A percentile compares a stretch with the other conserved stretches of the same genome.
These are phyloP conservation scores for Grammomys dolichurus DNA, from an alignment of 2,113 vertebrate species.

Conservation along the genomic window DNA sequence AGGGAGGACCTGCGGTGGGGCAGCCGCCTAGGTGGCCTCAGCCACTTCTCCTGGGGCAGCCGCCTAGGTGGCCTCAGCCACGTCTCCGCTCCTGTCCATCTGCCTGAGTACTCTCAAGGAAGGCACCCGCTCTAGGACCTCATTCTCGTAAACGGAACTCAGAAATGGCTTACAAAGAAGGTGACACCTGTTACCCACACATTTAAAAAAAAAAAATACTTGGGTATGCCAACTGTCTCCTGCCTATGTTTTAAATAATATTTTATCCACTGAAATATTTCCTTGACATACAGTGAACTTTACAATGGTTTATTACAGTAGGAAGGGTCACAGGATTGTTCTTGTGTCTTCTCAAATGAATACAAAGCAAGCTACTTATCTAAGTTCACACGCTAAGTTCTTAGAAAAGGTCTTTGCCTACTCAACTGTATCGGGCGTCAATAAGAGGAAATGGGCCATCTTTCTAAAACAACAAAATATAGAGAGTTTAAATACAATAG, in stretches of 20 bases:
- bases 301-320: background rate
- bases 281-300: constrained; percentile 18
- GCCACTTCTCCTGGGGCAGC: background rate
- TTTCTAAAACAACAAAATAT: constrained; percentile 31
- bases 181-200: background rate
- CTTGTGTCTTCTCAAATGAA: constrained; percentile 51
- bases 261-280: background rate
- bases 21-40: background rate
- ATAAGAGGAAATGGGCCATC: background rate
- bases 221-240: background rate
- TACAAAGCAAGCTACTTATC: background rate
- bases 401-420: background rate
- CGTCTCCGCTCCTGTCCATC: background rate
- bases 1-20: background rate
- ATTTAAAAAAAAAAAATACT: background rate
- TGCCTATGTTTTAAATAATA: background rate
- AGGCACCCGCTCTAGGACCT: background rate
- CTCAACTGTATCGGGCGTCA: background rate
- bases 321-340: background rate
- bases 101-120: background rate
- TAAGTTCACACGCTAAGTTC: constrained; percentile 15
- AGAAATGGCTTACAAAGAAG: background rate
- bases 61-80: background rate
- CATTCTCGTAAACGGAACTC: background rate
- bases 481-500: constrained; percentile 12